Base-by-base conservation (phyloP, 2,113 vertebrate species). In the Calidris pygmaea region DNA sequence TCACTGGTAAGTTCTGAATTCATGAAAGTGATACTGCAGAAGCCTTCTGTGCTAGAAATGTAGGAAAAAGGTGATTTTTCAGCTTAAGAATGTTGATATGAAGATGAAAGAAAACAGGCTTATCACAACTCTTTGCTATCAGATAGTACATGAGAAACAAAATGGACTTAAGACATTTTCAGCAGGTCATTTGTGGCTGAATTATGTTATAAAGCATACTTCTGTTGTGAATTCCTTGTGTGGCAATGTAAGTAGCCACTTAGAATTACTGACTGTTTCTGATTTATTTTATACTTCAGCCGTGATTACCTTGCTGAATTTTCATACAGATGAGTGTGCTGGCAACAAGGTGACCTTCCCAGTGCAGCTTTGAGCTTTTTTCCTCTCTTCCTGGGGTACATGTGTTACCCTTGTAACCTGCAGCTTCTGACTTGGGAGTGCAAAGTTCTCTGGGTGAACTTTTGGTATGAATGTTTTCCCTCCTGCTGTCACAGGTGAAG, bases 401-500 rank as follows among this genome's bases (percentile, higher is more conserved):
- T 24, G 7, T 68, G 39, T 87, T 91, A 62, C 8, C 75, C 8
- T 29, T 84, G 55, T 68, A 56, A 15, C 47, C 16, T 72, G 35
- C 47, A 82, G 73, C 24, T 15, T 59, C 35, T 93, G 60, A 66
- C 67, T 89, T 17, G 10, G 50, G 39, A 89, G 82, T 32, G 45
- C 93, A 92, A 76, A 96, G 95, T 96, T 93, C 12, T 48, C 37
- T 77, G 63, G 12, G 30, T 62, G 75, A 76, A 88, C 68, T 93
- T 90, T 53, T 43, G 41, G 21, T 72, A 56, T 75, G 29, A 60
- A 79, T 77, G 37, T 86, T 94, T 90, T 90, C 34, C 34, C 12
- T 84, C 8, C 34, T 63, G 23, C 16, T 74, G 30, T 63, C 41
- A 6, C 30, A 48, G 52, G 34, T 5, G 1, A 52, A 27, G 29